Base-by-base conservation (phyloP, 2,888 invertebrate genomes). In the Malacosoma neustria region DNA sequence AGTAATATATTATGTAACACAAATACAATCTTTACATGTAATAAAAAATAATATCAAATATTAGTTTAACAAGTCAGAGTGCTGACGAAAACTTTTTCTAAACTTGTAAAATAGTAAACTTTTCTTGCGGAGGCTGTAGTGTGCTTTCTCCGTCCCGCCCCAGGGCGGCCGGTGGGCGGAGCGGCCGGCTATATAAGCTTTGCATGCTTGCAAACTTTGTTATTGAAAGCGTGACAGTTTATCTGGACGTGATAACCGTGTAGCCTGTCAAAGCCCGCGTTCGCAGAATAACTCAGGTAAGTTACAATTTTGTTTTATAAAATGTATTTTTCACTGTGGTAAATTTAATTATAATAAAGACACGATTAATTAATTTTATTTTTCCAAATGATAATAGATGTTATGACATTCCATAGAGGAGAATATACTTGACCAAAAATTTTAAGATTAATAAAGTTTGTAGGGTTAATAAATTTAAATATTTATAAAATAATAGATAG, bases 201-300 rank as follows among this genome's bases (percentile, higher is more conserved):
- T 56, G 75, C 71, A 66, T 56, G 68, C 59, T 65, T 67, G 57
- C 65, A 68, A 75, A 72, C 60, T 72, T 76, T 74, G 72, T 72
- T 75, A 80, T 74, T 81, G 69, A 66, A 81, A 72, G 72, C 70
- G 71, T 71, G 77, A 68, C 63, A 72, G 70, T 71, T 66, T 64
- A 68, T 59, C 73, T 59, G 60, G 50, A 54, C 57, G 68, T 64
- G 64, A 61, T 56, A 61, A 57, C 46, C 49, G 51, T 52, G 61
- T 61, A 56, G 50, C 54, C 43, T 52, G 56, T 48, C 48, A 49
- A 52, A 41, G 48, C 44, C 44, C 51, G 51, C 47, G 46, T 44
- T 50, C 45, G 33, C 34, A 35, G 45, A 38, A 39, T 39, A 41
- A 37, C 36, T 46, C 54, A 64, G 69, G 69, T 70, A 54, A 61